phyloP scores from a whole-genome alignment of 92 coral and sea anemone species.

The Ricordea florida region DNA sequence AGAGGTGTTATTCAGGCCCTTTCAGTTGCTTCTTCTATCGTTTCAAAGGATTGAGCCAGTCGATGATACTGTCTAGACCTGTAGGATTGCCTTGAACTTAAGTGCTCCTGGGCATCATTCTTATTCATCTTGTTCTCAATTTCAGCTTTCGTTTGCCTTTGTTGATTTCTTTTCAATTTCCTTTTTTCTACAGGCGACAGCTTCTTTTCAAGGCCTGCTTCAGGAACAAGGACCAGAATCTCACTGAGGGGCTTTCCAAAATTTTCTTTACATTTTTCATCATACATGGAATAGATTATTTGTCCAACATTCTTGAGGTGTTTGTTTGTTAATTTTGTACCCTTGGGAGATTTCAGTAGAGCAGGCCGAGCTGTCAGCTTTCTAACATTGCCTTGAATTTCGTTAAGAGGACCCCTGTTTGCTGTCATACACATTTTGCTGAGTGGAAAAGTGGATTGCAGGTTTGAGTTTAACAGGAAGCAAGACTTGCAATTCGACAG shows the following conservation, averaged over 20 bases:
- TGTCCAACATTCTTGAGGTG: constrained; percentile 22
- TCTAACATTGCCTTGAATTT: not conserved
- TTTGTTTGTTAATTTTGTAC: constrained; percentile 7
- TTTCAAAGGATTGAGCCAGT: constrained; percentile 48
- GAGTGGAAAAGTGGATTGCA: constrained; percentile 19
- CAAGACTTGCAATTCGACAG: constrained; percentile 31
- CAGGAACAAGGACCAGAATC: constrained; percentile 29
- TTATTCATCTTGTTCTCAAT: constrained; percentile 4
- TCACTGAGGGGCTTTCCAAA: constrained; percentile 25
- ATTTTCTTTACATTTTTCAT: constrained; percentile 35
- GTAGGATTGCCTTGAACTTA: constrained; percentile 23
- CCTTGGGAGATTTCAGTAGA: not conserved
- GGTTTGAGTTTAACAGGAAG: not conserved
- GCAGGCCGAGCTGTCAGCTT: constrained; percentile 2
- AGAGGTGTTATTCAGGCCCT: constrained; percentile 23
- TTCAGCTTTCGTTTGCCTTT: constrained; percentile 14
- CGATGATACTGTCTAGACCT: constrained; percentile 5
- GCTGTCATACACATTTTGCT: constrained; percentile 1
- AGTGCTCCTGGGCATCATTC: constrained; percentile 2
- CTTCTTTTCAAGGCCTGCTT: constrained; percentile 25
- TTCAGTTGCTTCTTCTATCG: constrained; percentile 20
- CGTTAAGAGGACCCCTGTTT: not conserved
- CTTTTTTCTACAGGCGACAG: constrained; percentile 30
- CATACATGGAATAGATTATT: constrained; percentile 12
- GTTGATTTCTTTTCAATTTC: constrained; percentile 1